Evolutionary conservation across 2,888 invertebrate genomes (phyloP), one percentile per base, ranked within the genome.

Genomic region (Troides oblongomaculatus): DNA sequence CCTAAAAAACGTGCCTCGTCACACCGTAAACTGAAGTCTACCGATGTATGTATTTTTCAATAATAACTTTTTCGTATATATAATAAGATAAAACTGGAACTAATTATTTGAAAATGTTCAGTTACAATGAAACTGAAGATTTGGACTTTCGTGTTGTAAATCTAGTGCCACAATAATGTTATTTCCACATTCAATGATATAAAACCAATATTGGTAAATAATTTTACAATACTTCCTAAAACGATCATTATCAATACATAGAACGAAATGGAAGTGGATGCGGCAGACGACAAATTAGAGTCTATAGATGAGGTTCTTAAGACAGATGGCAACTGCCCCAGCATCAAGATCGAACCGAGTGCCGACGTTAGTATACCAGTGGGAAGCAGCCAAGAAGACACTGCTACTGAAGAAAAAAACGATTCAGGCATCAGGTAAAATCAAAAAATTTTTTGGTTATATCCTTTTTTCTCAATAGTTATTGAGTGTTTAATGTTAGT

Each of bases 1-100:
- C 91, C 93, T 14, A 93, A 93, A 81, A 93, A 92, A 73, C 86
- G 93, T 1, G 91, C 92, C 1, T 88, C 92, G 0, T 83, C 86
- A 53, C 89, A 89, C 59, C 82, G 92, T 62, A 92, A 90, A 78
- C 82, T 86, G 43, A 91, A 89, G 74, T 70, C 84, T 5, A 71
- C 77, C 25, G 89, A 89, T 74, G 91, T 90, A 72, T 81, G 64
- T 18, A 62, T 57, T 60, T 61, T 18, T 56, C 10, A 63, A 30
- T 39, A 39, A 39, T 10, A 10, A 0, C 10, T 39, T 39, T 39
- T 39, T 3, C 3, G 30, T 39, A 39, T 8, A 39, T 10, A 39
- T 1, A 39, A 8, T 39, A 39, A 39, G 1, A 7, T 10, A 39
- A 39, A 39, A 39, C 39, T 39, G 7, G 39, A 39, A 1, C 10